phyloP scores from a whole-genome alignment of 2,797 vertebrate species.

The Cyclopterus lumpus region DNA sequence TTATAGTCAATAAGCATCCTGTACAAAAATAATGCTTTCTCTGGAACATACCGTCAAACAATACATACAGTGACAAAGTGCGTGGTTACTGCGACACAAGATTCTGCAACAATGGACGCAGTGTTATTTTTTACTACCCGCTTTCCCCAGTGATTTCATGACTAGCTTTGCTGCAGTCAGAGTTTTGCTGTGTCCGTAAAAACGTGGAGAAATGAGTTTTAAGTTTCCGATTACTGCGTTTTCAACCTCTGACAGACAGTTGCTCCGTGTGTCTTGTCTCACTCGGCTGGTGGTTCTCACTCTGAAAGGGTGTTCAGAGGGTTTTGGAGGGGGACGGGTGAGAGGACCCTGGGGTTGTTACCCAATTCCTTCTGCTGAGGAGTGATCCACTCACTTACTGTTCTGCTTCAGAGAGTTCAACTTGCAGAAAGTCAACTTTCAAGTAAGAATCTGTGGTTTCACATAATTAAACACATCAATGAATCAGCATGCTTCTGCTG shows the following conservation, averaged over 20 bases:
- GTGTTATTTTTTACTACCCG: no score
- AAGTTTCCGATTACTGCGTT: no score
- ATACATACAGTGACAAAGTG: no score
- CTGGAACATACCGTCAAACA: neutral
- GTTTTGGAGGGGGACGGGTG: neutral
- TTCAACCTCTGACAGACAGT: conserved; percentile 43
- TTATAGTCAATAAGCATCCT: no score
- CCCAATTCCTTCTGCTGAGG: conserved; percentile 5
- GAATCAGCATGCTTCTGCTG: neutral
- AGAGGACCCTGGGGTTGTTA: neutral
- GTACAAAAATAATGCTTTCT: neutral
- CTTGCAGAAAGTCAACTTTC: conserved; percentile 3
- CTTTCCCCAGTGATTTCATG: no score
- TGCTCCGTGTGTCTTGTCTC: conserved; percentile 27
- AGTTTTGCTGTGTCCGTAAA: no score
- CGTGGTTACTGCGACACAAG: no score
- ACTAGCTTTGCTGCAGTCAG: no score
- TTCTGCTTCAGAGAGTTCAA: conserved; percentile 7
- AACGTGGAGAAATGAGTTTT: no score
- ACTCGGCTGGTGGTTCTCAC: conserved; percentile 7
- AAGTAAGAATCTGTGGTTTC: conserved; percentile 11
- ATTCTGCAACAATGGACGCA: neutral
- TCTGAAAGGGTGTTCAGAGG: conserved; percentile 20
- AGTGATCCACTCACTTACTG: neutral
- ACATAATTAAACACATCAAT: conserved; percentile 11